Base-by-base conservation (phyloP, 2,797 vertebrate species). In the Glyptemys insculpta region DNA sequence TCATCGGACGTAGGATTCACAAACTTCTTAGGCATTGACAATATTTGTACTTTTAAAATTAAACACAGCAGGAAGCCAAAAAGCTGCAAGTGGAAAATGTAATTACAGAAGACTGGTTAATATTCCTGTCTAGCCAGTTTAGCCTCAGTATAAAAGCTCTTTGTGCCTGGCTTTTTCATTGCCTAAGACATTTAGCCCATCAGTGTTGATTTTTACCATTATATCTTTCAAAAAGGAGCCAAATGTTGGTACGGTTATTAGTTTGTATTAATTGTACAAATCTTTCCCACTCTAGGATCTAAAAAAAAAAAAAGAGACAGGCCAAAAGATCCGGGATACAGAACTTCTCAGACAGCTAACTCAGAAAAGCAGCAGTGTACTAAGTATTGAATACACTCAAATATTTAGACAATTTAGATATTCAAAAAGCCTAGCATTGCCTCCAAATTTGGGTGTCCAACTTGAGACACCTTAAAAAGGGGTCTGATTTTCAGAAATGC, bases 71-170 rank as follows among this genome's bases (percentile, higher is more conserved):
- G 89, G 90, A 92, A 81, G 83, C 79, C 93, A 92, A 95, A 95
- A 93, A 7, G 79, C n/a, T 79, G 37, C 85, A 94, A 88, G 89
- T 91, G 91, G 96, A 97, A 97, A 97, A 96, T 81, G 76, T 78
- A 95, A 96, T 95, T 96, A 95, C 44, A 44, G 89, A 89, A 93
- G 37, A 81, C 34, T 91, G 92, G 91, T 97, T 96, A 97, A 91
- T 92, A 96, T 94, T 95, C 88, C 92, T 93, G 95, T 93, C 85
- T 90, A 86, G 89, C 18, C 10, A 91, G 92, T 93, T 90, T 83
- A 94, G 76, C 56, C 89, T 95, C 81, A 93, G 93, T 88, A 97
- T 93, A 97, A 97, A 96, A 85, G 86, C 83, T 96, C 94, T 92
- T 95, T 97, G 95, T 97, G 91, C 96, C 94, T 94, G 81, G 81